A percentile compares a stretch with the other conserved stretches of the same genome.
phyloP scores from a whole-genome alignment of 2,888 invertebrate genomes.

The Calliscelio sp. region DNA sequence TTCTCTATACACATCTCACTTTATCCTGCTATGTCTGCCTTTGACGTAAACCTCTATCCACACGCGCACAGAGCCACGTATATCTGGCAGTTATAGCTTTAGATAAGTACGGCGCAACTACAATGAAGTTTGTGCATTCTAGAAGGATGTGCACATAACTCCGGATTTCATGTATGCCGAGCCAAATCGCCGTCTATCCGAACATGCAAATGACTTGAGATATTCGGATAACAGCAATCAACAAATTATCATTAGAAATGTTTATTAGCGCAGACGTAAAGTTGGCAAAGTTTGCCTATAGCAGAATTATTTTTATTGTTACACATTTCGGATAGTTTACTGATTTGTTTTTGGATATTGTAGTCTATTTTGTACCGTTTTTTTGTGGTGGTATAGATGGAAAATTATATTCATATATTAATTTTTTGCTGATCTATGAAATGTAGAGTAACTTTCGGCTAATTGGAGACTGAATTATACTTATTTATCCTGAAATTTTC shows the following conservation, averaged over 20 bases:
- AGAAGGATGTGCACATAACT: constrained; percentile 75
- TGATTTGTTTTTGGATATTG: too few species aligned
- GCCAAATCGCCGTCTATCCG: constrained; percentile 71
- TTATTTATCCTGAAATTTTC: too few species aligned
- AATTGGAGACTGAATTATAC: too few species aligned
- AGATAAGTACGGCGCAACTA: constrained; percentile 65
- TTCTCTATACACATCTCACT: constrained; percentile 4
- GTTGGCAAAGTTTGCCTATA: not conserved
- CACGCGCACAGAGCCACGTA: constrained; percentile 35
- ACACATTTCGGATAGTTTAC: too few species aligned
- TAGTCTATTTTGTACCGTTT: too few species aligned
- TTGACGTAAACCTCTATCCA: constrained; percentile 55
- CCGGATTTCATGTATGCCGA: constrained; percentile 75
- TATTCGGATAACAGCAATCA: constrained; percentile 67
- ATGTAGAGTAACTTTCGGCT: too few species aligned
- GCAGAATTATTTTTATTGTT: not conserved
- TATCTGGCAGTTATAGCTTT: constrained; percentile 52
- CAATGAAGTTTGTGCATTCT: constrained; percentile 66
- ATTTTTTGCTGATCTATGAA: too few species aligned
- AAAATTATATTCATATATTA: too few species aligned
- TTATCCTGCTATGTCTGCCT: constrained; percentile 36
- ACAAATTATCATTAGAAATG: constrained; percentile 64
- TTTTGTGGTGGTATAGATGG: too few species aligned
- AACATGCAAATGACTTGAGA: constrained; percentile 70
- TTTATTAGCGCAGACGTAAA: constrained; percentile 25